Evolutionary conservation across 2,888 invertebrate species (phyloP), one percentile per base, ranked within the genome.

Genomic region (Serripes groenlandicus): DNA sequence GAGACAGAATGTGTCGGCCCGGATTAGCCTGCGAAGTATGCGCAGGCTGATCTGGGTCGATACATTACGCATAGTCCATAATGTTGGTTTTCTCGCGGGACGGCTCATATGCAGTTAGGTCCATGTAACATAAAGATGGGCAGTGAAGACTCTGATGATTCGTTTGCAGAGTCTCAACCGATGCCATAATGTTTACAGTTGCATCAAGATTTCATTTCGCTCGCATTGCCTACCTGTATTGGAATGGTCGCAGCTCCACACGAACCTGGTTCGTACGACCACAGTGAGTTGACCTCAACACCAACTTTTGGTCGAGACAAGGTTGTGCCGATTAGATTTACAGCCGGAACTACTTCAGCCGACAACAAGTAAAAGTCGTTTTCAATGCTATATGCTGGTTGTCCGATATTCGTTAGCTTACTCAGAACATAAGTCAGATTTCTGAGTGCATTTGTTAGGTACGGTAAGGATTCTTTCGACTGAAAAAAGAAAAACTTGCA

Each of bases 341-440:
- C 58, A 0, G 81, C 81, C 15, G 78, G 73, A 26, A 42, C 49
- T 3, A 76, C 73, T 49, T 83, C 81, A 4, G 81, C 70, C n/a
- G 86, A 83, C n/a, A 86, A 62, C 71, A 78, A 81, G 42, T 83
- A 32, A 32, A 42, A 77, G 35, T 86, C 83, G 35, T 81, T 83
- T 30, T 83, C 86, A 1, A 86, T 34, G 34, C 28, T 56, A n/a
- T 68, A 30, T 23, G 78, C 81, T 4, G 56, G 32, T n/a, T 83
- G 72, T 0, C 74, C 78, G 1, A 86, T 52, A 26, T 75, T 54
- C 9, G 78, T 74, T 49, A 86, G 56, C 7, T 62, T 37, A 15
- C 66, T 64, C 2, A 86, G 52, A 4, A 74, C 60, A n/a, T 66
- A 75, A 5, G 83, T 71, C 26, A 86, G 72, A 28, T 76, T 75